Evolutionary conservation across 2,113 vertebrate genomes (phyloP).

Genomic region (Amblyopsis rosae): DNA sequence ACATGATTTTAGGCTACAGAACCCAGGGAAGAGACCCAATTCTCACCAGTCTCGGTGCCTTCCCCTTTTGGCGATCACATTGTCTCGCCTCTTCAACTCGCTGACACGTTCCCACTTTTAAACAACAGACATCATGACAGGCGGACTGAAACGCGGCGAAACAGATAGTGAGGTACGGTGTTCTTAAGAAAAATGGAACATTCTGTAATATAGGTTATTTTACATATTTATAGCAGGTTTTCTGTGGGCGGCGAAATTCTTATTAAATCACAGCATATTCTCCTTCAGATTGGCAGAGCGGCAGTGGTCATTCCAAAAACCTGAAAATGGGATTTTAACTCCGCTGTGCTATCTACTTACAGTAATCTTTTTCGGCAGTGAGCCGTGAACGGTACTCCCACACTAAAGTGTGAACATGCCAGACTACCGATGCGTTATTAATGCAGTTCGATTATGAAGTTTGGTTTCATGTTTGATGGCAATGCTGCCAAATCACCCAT

Average conservation of each 20-base stretch:
- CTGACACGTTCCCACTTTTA: constrained; percentile 59
- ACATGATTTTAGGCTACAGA: constrained; percentile 3
- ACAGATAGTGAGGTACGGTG: constrained; percentile 75
- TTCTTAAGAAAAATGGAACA: background rate
- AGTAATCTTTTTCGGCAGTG: constrained; percentile 28
- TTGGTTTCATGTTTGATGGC: no score
- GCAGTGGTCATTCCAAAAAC: background rate
- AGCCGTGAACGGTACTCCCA: constrained; percentile 24
- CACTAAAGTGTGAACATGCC: constrained; percentile 30
- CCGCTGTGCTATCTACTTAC: background rate
- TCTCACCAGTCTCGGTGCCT: constrained; percentile 73
- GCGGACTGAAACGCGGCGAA: constrained; percentile 86
- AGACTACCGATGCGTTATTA: background rate
- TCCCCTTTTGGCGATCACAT: constrained; percentile 62
- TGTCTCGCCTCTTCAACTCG: constrained; percentile 59
- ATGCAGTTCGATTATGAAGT: no score
- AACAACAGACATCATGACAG: constrained; percentile 85
- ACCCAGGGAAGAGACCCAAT: constrained; percentile 66
- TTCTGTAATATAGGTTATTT: background rate
- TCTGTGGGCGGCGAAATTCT: background rate
- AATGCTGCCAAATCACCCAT: background rate
- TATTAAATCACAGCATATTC: background rate
- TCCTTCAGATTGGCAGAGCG: background rate
- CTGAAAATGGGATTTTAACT: background rate
- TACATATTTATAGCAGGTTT: background rate